phyloP scores from a whole-genome alignment of 2,113 vertebrate genomes.

The Oophaga pumilio region DNA sequence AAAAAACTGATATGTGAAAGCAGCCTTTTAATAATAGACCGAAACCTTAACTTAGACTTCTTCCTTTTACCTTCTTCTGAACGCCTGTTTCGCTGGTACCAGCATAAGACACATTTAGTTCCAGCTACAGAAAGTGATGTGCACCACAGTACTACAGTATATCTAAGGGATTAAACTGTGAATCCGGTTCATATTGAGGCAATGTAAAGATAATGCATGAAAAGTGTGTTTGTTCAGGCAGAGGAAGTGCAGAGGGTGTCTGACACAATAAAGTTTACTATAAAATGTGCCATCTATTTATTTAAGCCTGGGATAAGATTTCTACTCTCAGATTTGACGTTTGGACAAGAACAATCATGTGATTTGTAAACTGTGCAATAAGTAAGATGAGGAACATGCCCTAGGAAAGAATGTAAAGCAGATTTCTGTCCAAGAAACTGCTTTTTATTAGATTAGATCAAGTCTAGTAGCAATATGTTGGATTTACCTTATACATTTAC shows the following conservation, averaged over 20 bases:
- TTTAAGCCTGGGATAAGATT: constrained; percentile 28
- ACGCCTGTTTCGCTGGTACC: background rate
- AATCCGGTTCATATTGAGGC: background rate
- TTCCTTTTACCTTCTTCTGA: background rate
- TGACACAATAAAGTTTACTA: constrained; percentile 1
- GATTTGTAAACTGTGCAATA: constrained; percentile 45
- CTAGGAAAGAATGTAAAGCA: constrained; percentile 48
- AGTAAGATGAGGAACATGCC: constrained; percentile 42
- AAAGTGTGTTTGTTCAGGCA: constrained; percentile 20
- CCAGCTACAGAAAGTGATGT: background rate
- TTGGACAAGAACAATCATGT: constrained; percentile 46
- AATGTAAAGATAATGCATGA: background rate
- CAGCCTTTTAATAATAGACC: too few species aligned
- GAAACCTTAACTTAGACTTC: background rate
- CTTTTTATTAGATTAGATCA: constrained; percentile 35
- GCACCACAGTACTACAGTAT: background rate
- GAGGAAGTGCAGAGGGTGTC: background rate
- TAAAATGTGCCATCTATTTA: constrained; percentile 21
- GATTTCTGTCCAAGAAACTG: constrained; percentile 48
- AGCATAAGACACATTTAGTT: background rate
- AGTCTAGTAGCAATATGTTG: background rate
- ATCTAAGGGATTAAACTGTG: background rate
- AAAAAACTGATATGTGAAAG: too few species aligned
- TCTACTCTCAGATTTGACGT: constrained; percentile 28
- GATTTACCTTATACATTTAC: constrained; percentile 32